Evolutionary conservation across 2,113 vertebrate species (phyloP), one percentile per base, ranked within the genome.

Genomic region (Electrona antarctica): DNA sequence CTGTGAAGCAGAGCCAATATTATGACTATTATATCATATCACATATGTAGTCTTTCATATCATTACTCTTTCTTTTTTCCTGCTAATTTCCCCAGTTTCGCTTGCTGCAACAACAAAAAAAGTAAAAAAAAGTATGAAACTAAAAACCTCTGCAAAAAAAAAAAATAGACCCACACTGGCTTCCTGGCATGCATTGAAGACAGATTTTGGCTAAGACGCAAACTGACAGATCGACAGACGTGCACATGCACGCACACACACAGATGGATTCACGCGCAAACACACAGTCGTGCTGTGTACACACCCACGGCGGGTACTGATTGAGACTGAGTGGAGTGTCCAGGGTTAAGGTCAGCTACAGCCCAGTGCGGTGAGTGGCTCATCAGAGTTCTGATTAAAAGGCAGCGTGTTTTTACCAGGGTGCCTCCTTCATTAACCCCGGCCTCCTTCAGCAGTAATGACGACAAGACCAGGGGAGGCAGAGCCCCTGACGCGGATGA

Each of bases 371-470:
- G 74, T 11, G 29, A 77, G 71, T 41, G 3, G 65, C 59, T 74
- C 70, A 79, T 76, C 82, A 79, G 64, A 78, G 60, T 66, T 47
- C 66, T 80, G 84, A 85, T 81, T 87, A 89, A 82, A 90, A 85
- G 67, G 49, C 79, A 76, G 78, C 85, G 90, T 89, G 88, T 92
- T 94, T 84, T 93, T 88, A 88, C 84, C 88, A 78, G 89, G 89
- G 92, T 90, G 91, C 88, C 80, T 72, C 85, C 92, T 93, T 91
- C 92, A 93, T 95, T 94, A 94, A 93, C 87, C 77, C 86, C 64
- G 74, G 77, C 83, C 89, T 91, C 85, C 89, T 89, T 81, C 85
- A 7, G 60, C 89, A 87, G 83, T 94, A 92, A 95, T 94, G 90
- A 94, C 78, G 73, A 82, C 92, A 95, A 93, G 93, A 88, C 93